phyloP scores from a whole-genome alignment of 2,888 invertebrate species.

The Drosophila meridiana region DNA sequence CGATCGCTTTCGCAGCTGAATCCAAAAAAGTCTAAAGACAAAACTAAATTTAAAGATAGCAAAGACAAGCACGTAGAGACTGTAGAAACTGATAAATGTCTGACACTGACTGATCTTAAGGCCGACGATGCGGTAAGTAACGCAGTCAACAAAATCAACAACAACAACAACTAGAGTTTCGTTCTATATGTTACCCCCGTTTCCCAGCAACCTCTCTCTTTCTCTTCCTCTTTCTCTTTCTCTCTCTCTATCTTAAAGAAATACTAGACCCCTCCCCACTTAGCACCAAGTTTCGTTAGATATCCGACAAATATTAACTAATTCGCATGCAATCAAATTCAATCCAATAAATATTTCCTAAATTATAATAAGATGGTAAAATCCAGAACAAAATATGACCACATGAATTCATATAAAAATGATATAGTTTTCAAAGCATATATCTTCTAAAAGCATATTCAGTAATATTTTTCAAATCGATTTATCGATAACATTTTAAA shows the following conservation, averaged over 20 bases:
- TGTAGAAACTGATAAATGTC: constrained; percentile 80
- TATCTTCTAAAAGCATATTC: no score
- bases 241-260: neutral
- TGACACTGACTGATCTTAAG: constrained; percentile 83
- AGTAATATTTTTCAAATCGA: no score
- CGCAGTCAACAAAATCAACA: constrained; percentile 11
- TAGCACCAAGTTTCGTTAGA: neutral
- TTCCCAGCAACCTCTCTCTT: neutral
- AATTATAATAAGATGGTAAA: no score
- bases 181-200: constrained; percentile 1
- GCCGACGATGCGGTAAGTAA: constrained; percentile 84
- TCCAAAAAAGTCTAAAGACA: constrained; percentile 77
- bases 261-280: neutral
- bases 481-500: no score
- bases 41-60: constrained; percentile 75
- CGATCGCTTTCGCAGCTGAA: constrained; percentile 73
- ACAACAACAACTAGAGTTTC: constrained; percentile 6
- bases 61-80: constrained; percentile 77
- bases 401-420: no score
- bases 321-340: constrained; percentile 52
- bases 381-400: no score
- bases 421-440: no score
- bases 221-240: neutral
- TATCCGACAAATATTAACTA: neutral
- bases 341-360: no score